Percentiles rank a stretch among this genome's conserved stretches.
Conservation (phyloP, 2,888 invertebrate species). For the Hypselothyrea guttata region DNA sequence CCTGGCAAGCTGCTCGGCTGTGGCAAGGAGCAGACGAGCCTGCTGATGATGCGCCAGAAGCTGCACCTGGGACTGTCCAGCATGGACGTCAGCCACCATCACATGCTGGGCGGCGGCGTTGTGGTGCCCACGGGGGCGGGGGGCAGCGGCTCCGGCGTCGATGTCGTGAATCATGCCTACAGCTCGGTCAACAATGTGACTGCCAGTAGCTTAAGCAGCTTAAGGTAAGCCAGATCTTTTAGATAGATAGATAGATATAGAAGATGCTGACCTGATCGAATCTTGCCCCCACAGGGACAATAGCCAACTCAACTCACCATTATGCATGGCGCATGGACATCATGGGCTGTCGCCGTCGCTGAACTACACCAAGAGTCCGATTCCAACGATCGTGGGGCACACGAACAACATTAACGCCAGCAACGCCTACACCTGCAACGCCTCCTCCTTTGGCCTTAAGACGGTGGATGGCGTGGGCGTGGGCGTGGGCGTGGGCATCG, state of each 20-base stretch:
- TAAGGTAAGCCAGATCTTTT: too few relatives aligned
- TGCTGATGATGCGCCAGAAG: constrained; percentile 69
- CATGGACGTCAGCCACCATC: constrained; percentile 74
- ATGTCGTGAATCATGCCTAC: constrained; percentile 75
- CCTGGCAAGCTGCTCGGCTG: constrained; percentile 81
- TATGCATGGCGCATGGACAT: constrained; percentile 81
- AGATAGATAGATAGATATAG: too few relatives aligned
- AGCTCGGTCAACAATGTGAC: constrained; percentile 69
- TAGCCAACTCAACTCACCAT: constrained; percentile 80
- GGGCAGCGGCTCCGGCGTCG: constrained; percentile 35
- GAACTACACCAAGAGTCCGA: constrained; percentile 81
- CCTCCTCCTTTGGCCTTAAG: constrained; percentile 80
- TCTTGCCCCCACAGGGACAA: constrained; percentile 72
- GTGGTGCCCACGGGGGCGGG: constrained; percentile 20
- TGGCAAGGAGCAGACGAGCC: constrained; percentile 82
- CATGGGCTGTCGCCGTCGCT: constrained; percentile 81
- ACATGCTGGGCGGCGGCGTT: constrained; percentile 44
- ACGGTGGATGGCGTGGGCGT: constrained; percentile 71
- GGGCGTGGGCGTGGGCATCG: constrained; percentile 45
- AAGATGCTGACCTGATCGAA: too few relatives aligned
- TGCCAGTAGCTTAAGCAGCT: constrained; percentile 73
- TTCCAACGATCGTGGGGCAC: constrained; percentile 71
- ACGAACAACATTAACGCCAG: constrained; percentile 63
- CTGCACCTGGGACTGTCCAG: constrained; percentile 69
- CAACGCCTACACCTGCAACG: constrained; percentile 79